phyloP scores from a whole-genome alignment of 1,140 invertebrate species.

The Frieseomelitta varia region DNA sequence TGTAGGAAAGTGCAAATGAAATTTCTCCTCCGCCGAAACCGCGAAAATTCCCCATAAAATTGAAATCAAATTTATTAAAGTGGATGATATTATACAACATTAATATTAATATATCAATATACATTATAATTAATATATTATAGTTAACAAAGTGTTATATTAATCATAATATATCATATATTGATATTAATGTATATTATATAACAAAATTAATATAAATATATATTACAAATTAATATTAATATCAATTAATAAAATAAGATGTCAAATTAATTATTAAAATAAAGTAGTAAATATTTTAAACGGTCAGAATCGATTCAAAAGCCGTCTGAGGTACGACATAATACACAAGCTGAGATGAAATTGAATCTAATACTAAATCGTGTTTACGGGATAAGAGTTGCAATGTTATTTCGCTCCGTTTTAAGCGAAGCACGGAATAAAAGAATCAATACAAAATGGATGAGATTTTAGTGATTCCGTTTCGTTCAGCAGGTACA shows the following conservation, averaged over 20 bases:
- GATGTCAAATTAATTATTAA: neutral
- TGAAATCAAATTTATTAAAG: neutral
- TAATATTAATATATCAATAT: too few species aligned
- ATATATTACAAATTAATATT: too few species aligned
- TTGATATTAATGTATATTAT: too few species aligned
- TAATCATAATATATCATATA: too few species aligned
- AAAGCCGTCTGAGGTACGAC: too few species aligned
- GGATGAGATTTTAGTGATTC: slow-evolving; percentile 37
- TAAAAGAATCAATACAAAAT: slow-evolving; percentile 5
- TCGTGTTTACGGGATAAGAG: neutral
- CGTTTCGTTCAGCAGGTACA: neutral
- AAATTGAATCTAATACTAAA: neutral
- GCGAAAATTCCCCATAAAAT: neutral
- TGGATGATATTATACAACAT: too few species aligned
- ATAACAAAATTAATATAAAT: too few species aligned
- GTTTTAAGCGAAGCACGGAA: neutral
- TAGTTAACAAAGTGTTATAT: too few species aligned
- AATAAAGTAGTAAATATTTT: neutral
- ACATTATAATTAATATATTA: too few species aligned
- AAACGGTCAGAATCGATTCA: neutral
- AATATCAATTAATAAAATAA: neutral
- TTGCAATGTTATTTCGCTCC: slow-evolving; percentile 1
- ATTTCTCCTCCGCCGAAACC: too few species aligned
- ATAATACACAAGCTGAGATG: neutral
- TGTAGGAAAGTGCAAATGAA: accelerated